These are phyloP conservation scores for Conomelus anceps DNA, from an alignment of 2,888 invertebrate species.

Conservation along the genomic window DNA sequence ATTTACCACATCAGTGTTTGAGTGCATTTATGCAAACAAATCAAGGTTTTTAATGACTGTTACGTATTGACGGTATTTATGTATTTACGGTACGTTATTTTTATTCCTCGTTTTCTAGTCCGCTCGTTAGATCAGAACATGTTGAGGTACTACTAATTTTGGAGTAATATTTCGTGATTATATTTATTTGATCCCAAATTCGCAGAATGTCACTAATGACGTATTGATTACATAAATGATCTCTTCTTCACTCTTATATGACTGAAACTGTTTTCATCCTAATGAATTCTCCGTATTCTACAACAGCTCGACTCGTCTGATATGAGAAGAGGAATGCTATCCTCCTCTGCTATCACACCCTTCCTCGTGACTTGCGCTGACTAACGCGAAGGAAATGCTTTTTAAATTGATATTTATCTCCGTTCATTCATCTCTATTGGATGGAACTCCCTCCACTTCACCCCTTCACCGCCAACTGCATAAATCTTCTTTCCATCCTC, in stretches of 20 bases:
- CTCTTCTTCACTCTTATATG: background rate
- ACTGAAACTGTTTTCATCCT: background rate
- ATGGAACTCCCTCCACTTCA: background rate
- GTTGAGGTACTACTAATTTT: too few species aligned
- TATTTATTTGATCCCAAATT: background rate
- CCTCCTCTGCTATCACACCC: background rate
- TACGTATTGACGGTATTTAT: too few species aligned
- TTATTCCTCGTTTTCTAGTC: too few species aligned
- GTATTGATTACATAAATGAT: background rate
- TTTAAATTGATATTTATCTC: background rate
- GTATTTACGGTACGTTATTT: too few species aligned
- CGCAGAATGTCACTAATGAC: background rate
- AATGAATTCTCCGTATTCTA: background rate
- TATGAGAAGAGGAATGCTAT: background rate
- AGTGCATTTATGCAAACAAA: too few species aligned
- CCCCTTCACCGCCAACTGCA: background rate
- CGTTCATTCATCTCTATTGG: background rate
- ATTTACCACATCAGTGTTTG: too few species aligned
- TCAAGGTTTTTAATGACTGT: too few species aligned
- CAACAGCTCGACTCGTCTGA: background rate
- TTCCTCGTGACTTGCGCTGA: too few species aligned
- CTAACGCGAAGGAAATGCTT: background rate
- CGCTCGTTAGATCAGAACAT: too few species aligned
- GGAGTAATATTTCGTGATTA: background rate
- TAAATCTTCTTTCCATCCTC: background rate